phyloP scores from a whole-genome alignment of 1,140 invertebrate species.

The Wasmannia auropunctata region DNA sequence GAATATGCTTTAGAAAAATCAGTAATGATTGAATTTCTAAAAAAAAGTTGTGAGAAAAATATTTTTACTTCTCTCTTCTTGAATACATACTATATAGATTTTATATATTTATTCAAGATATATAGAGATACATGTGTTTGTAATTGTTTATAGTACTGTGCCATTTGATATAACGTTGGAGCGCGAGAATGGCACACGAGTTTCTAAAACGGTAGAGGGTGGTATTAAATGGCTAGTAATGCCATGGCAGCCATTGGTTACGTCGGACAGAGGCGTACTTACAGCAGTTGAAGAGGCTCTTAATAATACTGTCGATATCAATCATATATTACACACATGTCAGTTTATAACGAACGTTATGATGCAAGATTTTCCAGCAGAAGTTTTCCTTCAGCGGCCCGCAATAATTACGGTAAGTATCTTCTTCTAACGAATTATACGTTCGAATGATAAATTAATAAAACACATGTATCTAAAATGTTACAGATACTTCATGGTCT shows the following conservation, averaged over 20 bases:
- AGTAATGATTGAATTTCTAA: background rate
- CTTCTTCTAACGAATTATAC: background rate
- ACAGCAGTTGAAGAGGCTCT: constrained; percentile 86
- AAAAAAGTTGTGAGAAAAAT: background rate
- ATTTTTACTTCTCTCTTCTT: constrained; percentile 20
- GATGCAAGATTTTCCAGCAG: constrained; percentile 89
- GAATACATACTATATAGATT: background rate
- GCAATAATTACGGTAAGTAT: constrained; percentile 86
- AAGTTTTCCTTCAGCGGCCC: constrained; percentile 89
- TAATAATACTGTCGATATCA: constrained; percentile 78
- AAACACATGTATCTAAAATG: constrained; percentile 22
- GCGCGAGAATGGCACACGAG: constrained; percentile 61
- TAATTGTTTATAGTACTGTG: constrained; percentile 65
- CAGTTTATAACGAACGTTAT: constrained; percentile 89
- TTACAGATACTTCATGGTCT: constrained; percentile 78
- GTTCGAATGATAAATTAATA: background rate
- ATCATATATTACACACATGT: constrained; percentile 85
- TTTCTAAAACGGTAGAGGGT: constrained; percentile 74
- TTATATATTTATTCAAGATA: background rate
- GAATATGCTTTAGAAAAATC: background rate
- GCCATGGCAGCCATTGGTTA: constrained; percentile 86
- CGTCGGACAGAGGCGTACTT: constrained; percentile 86
- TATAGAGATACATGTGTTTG: background rate
- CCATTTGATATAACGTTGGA: constrained; percentile 72
- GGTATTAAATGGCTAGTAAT: constrained; percentile 85